phyloP scores from a whole-genome alignment of 2,797 vertebrate species.

The Xiphorhynchus erythropygius region DNA sequence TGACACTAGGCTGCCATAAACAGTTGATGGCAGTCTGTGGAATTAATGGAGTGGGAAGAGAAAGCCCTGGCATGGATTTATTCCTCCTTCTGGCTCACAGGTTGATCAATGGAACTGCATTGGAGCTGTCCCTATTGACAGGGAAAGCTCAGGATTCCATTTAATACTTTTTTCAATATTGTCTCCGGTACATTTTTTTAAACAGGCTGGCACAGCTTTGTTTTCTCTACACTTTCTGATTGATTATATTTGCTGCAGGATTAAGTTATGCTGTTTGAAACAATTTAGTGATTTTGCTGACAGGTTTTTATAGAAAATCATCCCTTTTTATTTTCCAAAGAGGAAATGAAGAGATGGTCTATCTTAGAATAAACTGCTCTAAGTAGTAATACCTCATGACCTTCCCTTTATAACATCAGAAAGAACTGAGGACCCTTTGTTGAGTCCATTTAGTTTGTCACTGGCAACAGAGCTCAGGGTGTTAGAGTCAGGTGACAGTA shows the following conservation, averaged over 20 bases:
- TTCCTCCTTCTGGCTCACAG: constrained; percentile 32
- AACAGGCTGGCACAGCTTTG: neutral
- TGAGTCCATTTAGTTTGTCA: neutral
- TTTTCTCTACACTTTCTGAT: neutral
- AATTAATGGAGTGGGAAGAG: constrained; percentile 11
- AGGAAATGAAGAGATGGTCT: neutral
- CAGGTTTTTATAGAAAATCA: neutral
- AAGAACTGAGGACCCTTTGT: neutral
- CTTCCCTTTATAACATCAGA: neutral
- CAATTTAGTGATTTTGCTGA: neutral
- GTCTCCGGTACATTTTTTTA: neutral
- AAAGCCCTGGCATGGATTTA: neutral
- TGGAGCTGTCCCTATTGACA: neutral
- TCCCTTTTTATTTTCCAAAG: neutral
- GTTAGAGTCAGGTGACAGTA: neutral
- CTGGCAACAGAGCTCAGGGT: neutral
- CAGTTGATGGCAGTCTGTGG: neutral
- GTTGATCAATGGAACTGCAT: constrained; percentile 4
- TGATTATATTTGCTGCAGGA: neutral
- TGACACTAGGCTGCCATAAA: constrained; percentile 59
- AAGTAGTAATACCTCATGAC: neutral
- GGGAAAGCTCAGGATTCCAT: neutral
- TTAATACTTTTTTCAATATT: neutral
- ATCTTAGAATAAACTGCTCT: neutral
- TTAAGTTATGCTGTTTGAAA: neutral